Base-by-base conservation (phyloP, 2,797 vertebrate species). In the Sebastes aleutianus region DNA sequence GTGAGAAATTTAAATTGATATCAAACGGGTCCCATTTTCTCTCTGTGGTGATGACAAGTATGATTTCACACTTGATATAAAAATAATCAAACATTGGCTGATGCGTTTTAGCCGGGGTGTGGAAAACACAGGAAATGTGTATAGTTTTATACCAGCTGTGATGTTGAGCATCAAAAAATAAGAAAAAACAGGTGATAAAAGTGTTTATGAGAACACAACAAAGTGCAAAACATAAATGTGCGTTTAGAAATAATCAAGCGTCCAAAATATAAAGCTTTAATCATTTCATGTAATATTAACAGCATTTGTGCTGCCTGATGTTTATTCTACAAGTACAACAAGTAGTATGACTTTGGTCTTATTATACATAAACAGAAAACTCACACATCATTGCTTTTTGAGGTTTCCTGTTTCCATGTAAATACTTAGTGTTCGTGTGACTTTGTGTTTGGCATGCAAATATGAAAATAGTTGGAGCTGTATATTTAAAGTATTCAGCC, bases 51-150 rank as follows among this genome's bases (percentile, higher is more conserved):
- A 85, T 66, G 84, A 91, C 72, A 86, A 36, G 66, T 50, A 22
- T 70, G 79, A 86, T 85, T 83, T 87, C 74, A 88, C 80, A 83
- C 67, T 74, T 78, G 79, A 82, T 81, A 84, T 80, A 14, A 74
- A 89, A 88, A 83, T 84, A 77, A 88, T 85, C 70, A 62, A 82
- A 84, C 68, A 54, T 16, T 31, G 57, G 58, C 64, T 10, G 76
- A 74, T 80, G 64, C 11, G 3, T 79, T 85, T 78, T 29, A 59
- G 71, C 22, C 36, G 27, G 76, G 70, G 67, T 56, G 70, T 2
- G 70, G 47, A 39, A 5, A 6, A 11, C 31, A 9, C n/a, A 58
- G 64, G 31, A 68, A 63, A 71, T 24, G 7, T 56, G 54, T 20
- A 26, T 22, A n/a, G 50, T 16, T 39, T 70, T 24, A 64, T 22